These are phyloP conservation scores for Chaetophractus vellerosus DNA, from an alignment of 2,797 vertebrate genomes.

Conservation along the genomic window DNA sequence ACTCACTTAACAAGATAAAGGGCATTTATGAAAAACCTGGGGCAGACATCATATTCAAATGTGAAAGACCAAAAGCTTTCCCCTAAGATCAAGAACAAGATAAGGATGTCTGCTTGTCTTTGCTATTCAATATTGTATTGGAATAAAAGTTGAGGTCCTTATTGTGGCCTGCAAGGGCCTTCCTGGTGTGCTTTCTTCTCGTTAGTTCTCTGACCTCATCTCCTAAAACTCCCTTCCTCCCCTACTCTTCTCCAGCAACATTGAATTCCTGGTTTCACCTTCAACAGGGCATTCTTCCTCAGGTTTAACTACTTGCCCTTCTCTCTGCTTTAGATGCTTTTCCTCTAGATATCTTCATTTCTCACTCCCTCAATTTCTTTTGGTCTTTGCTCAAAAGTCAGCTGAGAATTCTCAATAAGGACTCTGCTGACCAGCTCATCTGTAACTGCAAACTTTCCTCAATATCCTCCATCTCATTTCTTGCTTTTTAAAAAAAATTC, in stretches of 20 bases:
- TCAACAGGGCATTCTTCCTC: background rate
- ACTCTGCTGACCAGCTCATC: background rate
- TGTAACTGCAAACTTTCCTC: background rate
- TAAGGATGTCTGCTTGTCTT: background rate
- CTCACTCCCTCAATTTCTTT: background rate
- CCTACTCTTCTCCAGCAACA: background rate
- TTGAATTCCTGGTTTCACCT: background rate
- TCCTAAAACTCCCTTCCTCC: background rate
- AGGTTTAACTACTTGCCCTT: background rate
- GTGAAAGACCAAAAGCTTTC: background rate
- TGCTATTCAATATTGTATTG: background rate
- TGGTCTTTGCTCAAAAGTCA: background rate
- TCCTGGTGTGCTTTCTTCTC: background rate
- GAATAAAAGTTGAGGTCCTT: background rate
- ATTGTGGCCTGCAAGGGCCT: background rate
- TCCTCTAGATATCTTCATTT: background rate
- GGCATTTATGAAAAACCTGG: background rate
- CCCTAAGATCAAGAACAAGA: background rate
- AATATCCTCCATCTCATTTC: background rate
- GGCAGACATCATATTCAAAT: background rate
- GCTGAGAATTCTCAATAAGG: background rate
- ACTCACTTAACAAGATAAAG: background rate
- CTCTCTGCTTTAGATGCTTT: background rate
- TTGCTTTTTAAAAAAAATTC: background rate
- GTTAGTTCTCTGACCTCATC: background rate